Percentiles rank a stretch among this genome's conserved stretches.
Evolutionary conservation across 2,888 invertebrate species (phyloP).

Genomic region (Cosmopolites sordidus): DNA sequence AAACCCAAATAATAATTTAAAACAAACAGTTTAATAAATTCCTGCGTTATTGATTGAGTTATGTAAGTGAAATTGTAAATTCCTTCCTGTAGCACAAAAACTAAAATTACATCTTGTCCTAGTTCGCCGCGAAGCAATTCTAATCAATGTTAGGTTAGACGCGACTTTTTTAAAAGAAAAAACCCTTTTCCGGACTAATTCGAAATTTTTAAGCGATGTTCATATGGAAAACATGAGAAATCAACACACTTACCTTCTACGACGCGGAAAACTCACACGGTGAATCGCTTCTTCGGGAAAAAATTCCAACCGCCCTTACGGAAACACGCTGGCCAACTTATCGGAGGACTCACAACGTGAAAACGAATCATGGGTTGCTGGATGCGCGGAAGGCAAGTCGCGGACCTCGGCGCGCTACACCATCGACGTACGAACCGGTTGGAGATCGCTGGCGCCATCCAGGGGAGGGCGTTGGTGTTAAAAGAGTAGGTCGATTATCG

Average conservation of each 20-base stretch:
- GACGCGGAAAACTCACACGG: slow-evolving; percentile 16
- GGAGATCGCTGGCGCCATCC: slow-evolving; percentile 35
- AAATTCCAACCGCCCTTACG: slow-evolving; percentile 44
- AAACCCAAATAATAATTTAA: too few relatives aligned
- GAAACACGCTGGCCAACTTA: slow-evolving; percentile 51
- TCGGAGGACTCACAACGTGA: slow-evolving; percentile 48
- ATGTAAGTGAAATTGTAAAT: too few relatives aligned
- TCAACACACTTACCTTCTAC: slow-evolving; percentile 9
- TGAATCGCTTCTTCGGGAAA: slow-evolving; percentile 11
- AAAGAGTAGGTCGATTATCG: too few relatives aligned
- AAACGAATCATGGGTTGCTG: slow-evolving; percentile 13
- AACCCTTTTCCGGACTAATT: too few relatives aligned
- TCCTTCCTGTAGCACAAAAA: too few relatives aligned
- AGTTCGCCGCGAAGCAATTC: too few relatives aligned
- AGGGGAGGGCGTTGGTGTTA: too few relatives aligned
- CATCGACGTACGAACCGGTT: not conserved
- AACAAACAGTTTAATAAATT: too few relatives aligned
- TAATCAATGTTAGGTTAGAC: slow-evolving; percentile 13
- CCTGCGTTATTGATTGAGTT: too few relatives aligned
- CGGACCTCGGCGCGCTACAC: not conserved
- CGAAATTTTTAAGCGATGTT: too few relatives aligned
- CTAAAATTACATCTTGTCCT: too few relatives aligned
- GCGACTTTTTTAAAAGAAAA: slow-evolving; percentile 4
- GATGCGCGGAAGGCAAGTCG: slow-evolving; percentile 6
- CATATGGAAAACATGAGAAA: too few relatives aligned